These are phyloP conservation scores for Ctenicera cuprea DNA, from an alignment of 2,888 invertebrate genomes.

Conservation along the genomic window DNA sequence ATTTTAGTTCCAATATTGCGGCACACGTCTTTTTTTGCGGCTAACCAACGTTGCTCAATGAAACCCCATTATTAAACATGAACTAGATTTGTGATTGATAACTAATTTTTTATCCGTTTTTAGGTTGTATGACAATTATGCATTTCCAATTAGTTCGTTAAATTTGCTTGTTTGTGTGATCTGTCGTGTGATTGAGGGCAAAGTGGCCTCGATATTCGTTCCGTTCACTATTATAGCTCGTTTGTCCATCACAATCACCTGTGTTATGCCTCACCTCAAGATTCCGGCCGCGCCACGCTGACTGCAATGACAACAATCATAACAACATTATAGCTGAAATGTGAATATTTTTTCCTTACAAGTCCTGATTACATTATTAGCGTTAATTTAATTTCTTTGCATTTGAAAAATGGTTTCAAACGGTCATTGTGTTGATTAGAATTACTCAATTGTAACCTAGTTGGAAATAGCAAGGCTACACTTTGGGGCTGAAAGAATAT, in stretches of 20 bases:
- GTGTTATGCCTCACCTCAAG: constrained; percentile 55
- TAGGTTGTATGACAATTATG: constrained; percentile 3
- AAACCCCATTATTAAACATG: constrained; percentile 8
- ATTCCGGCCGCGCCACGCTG: constrained; percentile 40
- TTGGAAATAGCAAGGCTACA: constrained; percentile 21
- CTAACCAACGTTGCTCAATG: constrained; percentile 11
- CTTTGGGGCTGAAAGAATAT: background rate
- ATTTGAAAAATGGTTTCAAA: constrained; percentile 25
- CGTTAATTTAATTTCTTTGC: constrained; percentile 14
- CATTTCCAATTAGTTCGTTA: constrained; percentile 16
- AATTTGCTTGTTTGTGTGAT: constrained; percentile 16
- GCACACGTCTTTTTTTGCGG: background rate
- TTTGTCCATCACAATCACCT: constrained; percentile 60
- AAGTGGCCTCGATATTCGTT: constrained; percentile 56
- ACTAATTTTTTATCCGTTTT: constrained; percentile 17
- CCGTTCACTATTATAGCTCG: constrained; percentile 53
- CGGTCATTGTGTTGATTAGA: constrained; percentile 14
- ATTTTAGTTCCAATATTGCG: background rate
- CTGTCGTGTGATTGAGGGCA: constrained; percentile 34
- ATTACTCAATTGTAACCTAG: constrained; percentile 8
- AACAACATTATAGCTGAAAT: constrained; percentile 5
- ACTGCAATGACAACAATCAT: constrained; percentile 32
- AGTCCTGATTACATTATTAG: constrained; percentile 17
- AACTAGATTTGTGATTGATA: constrained; percentile 20
- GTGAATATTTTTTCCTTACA: constrained; percentile 21